Evolutionary conservation across 2,113 vertebrate genomes (phyloP).

Genomic region (Pomatostomus ruficeps): DNA sequence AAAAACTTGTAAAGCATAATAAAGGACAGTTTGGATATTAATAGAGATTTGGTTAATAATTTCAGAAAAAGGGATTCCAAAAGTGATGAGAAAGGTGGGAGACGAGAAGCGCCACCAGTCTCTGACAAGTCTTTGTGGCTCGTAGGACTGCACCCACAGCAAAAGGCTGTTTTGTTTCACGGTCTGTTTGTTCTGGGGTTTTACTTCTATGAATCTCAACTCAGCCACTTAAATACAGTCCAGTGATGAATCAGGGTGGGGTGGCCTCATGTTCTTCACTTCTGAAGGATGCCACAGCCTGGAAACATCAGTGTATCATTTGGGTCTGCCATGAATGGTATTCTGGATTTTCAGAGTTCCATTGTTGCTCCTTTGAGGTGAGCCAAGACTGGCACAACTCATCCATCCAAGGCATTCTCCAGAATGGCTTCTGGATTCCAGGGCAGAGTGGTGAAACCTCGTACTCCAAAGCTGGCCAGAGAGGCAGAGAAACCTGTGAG

Average conservation of each 20-base stretch:
- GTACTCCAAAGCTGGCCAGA: slow-evolving; percentile 41
- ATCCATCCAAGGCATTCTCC: neutral
- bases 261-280: neutral
- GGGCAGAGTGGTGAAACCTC: neutral
- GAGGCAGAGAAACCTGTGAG: slow-evolving; percentile 18
- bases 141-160: fast-evolving
- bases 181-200: neutral
- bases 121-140: neutral
- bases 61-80: neutral
- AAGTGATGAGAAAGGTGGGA: neutral
- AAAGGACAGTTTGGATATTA: neutral
- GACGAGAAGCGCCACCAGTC: neutral
- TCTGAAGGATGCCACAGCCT: neutral
- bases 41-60: neutral
- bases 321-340: neutral
- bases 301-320: neutral
- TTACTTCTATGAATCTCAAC: neutral
- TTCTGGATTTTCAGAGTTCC: neutral
- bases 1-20: neutral
- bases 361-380: slow-evolving; percentile 32
- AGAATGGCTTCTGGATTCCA: slow-evolving; percentile 33
- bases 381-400: neutral
- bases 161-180: neutral
- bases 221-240: neutral
- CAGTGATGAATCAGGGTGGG: neutral